These are phyloP conservation scores for Oncorhynchus kisutch DNA, from an alignment of 2,113 vertebrate species.

Conservation along the genomic window DNA sequence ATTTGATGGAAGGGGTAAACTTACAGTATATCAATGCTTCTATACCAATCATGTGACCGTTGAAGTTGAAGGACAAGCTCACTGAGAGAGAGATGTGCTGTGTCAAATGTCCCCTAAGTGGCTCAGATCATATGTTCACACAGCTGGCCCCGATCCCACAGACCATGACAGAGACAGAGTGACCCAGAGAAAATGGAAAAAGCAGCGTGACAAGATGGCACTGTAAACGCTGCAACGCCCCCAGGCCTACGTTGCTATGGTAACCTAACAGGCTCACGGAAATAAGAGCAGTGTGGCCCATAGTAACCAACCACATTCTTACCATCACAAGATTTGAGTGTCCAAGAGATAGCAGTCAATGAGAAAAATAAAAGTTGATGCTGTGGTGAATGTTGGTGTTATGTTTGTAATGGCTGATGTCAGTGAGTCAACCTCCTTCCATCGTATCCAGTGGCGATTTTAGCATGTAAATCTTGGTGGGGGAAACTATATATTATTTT, in stretches of 20 bases:
- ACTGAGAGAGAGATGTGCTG: neutral
- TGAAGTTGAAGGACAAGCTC: neutral
- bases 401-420: too few species aligned
- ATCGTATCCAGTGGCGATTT: too few species aligned
- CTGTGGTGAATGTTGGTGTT: too few species aligned
- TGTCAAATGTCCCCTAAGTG: neutral
- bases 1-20: too few species aligned
- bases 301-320: neutral
- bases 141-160: neutral
- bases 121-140: neutral
- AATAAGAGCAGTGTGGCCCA: neutral
- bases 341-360: too few species aligned
- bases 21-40: too few species aligned
- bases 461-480: too few species aligned
- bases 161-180: neutral
- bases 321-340: too few species aligned
- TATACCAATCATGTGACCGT: neutral
- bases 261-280: neutral
- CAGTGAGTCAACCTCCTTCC: too few species aligned
- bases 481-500: too few species aligned
- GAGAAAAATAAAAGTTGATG: too few species aligned
- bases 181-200: slow-evolving; percentile 1
- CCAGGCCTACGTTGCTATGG: neutral
- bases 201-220: neutral
- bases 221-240: neutral